Base-by-base conservation (phyloP, 2,113 vertebrate genomes). In the Alethe castanea region DNA sequence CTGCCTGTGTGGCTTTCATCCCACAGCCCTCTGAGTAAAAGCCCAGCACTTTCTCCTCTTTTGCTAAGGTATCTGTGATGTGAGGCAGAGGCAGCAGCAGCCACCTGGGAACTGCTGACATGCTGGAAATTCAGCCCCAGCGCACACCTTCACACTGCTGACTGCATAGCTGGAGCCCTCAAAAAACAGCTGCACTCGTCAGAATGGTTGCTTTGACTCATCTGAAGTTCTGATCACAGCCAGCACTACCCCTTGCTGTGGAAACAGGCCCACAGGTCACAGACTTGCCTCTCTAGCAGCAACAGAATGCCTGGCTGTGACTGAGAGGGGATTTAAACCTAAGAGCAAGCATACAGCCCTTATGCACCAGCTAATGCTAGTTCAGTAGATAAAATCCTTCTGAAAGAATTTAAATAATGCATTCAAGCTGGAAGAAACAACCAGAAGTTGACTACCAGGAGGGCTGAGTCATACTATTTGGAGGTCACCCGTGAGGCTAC, bases 391-490 rank as follows among this genome's bases (percentile, higher is more conserved):
- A 81, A 93, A 92, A 71, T 48, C 48, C 35, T 61, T 78, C 72
- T 69, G 61, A 24, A 94, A 90, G 76, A 17, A 94, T 81, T 88
- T 25, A 66, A 86, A 44, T 35, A 78, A 95, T 4, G 67, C 12
- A 84, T 61, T 90, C 82, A 81, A 93, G 60, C 45, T 93, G 82
- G 90, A 95, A 90, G 93, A 94, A 94, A 90, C 20, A 88, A 74
- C 23, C 60, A 88, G 67, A 93, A 94, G 72, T 18, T 84, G 52
- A 90, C 82, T 92, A 93, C 64, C 93, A 92, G 80, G 33, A 95
- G 60, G 61, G 95, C 69, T 93, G 82, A 97, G 85, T 97, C 95
- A 93, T 83, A 45, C 69, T 83, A 71, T 74, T 64, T 86, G 69
- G 74, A 93, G 76, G 81, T 95, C 69, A 96, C 76, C 50, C 29